Conservation (phyloP, 2,888 invertebrate genomes). For the Ophonus ardosiacus region DNA sequence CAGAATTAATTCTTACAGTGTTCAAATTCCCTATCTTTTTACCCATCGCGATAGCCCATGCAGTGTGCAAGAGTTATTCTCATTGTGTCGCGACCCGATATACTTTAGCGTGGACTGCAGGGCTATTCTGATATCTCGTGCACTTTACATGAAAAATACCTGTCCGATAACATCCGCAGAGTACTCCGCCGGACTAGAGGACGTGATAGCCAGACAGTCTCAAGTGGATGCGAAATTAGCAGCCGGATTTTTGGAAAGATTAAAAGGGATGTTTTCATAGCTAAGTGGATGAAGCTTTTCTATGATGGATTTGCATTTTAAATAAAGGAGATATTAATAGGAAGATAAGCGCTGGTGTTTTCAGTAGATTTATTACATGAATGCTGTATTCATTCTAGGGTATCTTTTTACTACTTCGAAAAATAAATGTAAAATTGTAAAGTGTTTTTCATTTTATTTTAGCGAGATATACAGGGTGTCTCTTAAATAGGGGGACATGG, state of each 20-base stretch:
- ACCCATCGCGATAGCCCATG: background rate
- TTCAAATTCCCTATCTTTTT: constrained; percentile 64
- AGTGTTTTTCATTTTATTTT: too few species aligned
- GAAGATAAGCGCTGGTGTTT: background rate
- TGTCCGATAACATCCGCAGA: constrained; percentile 27
- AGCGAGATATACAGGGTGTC: too few species aligned
- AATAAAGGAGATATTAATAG: background rate
- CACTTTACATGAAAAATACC: constrained; percentile 69
- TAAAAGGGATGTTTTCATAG: background rate
- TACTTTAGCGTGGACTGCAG: constrained; percentile 69
- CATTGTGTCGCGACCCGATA: constrained; percentile 72
- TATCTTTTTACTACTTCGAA: too few species aligned
- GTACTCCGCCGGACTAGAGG: background rate
- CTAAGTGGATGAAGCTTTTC: background rate
- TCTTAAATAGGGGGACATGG: too few species aligned
- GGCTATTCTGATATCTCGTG: constrained; percentile 68
- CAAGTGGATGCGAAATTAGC: constrained; percentile 34
- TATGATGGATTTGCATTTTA: background rate
- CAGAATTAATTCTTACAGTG: constrained; percentile 65
- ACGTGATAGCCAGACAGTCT: constrained; percentile 35
- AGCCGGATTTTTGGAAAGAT: constrained; percentile 5
- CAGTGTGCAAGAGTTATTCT: constrained; percentile 70
- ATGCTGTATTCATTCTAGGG: too few species aligned
- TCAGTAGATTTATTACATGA: background rate
- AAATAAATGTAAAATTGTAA: too few species aligned